phyloP scores from a whole-genome alignment of 2,113 vertebrate genomes.

The Brienomyrus longianalis region DNA sequence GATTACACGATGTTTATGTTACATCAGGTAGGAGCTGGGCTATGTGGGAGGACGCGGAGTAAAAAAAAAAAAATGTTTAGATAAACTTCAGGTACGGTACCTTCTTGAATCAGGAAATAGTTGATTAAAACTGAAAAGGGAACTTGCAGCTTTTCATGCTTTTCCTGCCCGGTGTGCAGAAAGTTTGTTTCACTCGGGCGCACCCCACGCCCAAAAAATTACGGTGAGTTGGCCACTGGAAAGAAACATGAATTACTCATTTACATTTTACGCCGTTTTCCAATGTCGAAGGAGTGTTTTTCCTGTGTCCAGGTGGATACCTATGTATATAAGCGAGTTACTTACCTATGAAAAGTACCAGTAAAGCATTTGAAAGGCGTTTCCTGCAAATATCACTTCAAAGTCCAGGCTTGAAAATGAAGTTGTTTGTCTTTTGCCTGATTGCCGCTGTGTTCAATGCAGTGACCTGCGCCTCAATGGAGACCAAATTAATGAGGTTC shows the following conservation, averaged over 20 bases:
- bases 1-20: conserved; percentile 54
- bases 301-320: conserved; percentile 76
- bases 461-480: background rate
- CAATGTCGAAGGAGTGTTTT: conserved; percentile 72
- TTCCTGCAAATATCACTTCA: conserved; percentile 36
- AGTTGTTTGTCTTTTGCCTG: conserved; percentile 41
- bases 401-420: conserved; percentile 39
- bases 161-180: conserved; percentile 81
- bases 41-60: conserved; percentile 42
- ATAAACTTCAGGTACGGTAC: conserved; percentile 40
- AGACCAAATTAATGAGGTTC: conserved; percentile 4
- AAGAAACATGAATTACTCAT: conserved; percentile 71
- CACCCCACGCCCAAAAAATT: background rate
- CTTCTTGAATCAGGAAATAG: conserved; percentile 22
- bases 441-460: conserved; percentile 38
- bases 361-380: conserved; percentile 44
- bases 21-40: conserved; percentile 41
- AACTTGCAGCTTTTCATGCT: conserved; percentile 78
- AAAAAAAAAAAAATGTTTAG: conserved; percentile 57
- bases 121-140: conserved; percentile 80
- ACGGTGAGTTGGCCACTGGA: conserved; percentile 35
- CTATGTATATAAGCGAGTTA: conserved; percentile 78
- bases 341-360: conserved; percentile 57
- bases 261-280: conserved; percentile 85
- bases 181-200: conserved; percentile 63